These are phyloP conservation scores for Drosophila nebulosa DNA, from an alignment of 1,140 invertebrate genomes.

Conservation along the genomic window DNA sequence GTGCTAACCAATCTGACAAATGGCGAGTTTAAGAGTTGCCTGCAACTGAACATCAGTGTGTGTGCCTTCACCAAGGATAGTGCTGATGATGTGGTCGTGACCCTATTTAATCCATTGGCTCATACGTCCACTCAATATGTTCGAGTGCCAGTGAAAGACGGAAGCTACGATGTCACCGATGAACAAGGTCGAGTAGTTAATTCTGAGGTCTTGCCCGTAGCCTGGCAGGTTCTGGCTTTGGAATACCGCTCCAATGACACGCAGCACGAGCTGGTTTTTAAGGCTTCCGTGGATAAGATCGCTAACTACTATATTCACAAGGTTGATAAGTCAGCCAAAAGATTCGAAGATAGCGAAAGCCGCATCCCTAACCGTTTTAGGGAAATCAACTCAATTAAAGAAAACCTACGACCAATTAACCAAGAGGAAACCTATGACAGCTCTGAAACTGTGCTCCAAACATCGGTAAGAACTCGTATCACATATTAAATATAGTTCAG, in stretches of 20 bases:
- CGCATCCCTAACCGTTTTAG: background rate
- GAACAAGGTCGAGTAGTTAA: slow-evolving; percentile 62
- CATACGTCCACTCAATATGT: slow-evolving; percentile 83
- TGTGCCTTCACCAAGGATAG: slow-evolving; percentile 80
- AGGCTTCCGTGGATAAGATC: slow-evolving; percentile 80
- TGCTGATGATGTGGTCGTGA: slow-evolving; percentile 85
- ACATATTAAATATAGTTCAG: background rate
- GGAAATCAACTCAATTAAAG: background rate
- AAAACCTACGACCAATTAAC: background rate
- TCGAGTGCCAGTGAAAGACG: slow-evolving; percentile 86
- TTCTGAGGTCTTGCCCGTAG: slow-evolving; percentile 81
- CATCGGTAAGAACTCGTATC: background rate
- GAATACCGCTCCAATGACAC: slow-evolving; percentile 85
- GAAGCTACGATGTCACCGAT: slow-evolving; percentile 85
- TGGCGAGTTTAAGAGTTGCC: slow-evolving; percentile 83
- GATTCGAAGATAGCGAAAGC: background rate
- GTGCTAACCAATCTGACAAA: slow-evolving; percentile 81
- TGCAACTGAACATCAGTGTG: slow-evolving; percentile 85
- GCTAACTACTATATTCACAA: slow-evolving; percentile 44
- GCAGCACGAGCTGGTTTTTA: slow-evolving; percentile 86
- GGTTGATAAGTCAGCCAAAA: background rate
- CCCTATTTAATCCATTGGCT: slow-evolving; percentile 92
- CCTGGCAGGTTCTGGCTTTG: slow-evolving; percentile 83
- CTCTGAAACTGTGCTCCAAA: slow-evolving; percentile 4
- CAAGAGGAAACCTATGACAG: too few species aligned